phyloP scores from a whole-genome alignment of 2,113 vertebrate species.

The Dromaius novaehollandiae region DNA sequence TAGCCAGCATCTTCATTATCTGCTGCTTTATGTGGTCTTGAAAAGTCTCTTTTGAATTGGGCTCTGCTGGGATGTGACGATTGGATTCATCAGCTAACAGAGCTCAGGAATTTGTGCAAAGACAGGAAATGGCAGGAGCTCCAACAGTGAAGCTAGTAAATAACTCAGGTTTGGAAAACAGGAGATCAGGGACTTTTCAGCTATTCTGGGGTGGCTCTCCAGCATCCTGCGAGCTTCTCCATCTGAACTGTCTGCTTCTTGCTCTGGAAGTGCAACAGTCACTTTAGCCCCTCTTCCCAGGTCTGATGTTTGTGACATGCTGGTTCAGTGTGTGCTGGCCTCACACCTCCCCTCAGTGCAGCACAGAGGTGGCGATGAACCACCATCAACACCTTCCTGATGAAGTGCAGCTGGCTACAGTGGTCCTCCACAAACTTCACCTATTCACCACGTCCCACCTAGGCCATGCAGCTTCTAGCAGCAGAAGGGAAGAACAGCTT shows the following conservation, averaged over 20 bases:
- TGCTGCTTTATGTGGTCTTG: neutral
- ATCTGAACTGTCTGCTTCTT: neutral
- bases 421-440: no score
- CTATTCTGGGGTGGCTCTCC: neutral
- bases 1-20: neutral
- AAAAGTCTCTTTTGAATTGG: neutral
- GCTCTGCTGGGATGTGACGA: neutral
- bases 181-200: neutral
- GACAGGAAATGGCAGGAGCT: neutral
- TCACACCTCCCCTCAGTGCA: neutral
- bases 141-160: neutral
- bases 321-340: neutral
- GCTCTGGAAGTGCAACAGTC: neutral
- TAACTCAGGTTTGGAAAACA: neutral
- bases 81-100: no score
- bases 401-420: neutral
- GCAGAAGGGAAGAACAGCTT: neutral
- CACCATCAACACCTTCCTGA: neutral
- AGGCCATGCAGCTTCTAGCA: neutral
- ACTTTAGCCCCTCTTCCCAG: neutral
- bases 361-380: neutral
- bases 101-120: no score
- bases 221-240: rapidly evolving
- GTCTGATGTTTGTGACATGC: neutral
- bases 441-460: neutral